Evolutionary conservation across 2,888 invertebrate species (phyloP).

Genomic region (Sicus ferrugineus): DNA sequence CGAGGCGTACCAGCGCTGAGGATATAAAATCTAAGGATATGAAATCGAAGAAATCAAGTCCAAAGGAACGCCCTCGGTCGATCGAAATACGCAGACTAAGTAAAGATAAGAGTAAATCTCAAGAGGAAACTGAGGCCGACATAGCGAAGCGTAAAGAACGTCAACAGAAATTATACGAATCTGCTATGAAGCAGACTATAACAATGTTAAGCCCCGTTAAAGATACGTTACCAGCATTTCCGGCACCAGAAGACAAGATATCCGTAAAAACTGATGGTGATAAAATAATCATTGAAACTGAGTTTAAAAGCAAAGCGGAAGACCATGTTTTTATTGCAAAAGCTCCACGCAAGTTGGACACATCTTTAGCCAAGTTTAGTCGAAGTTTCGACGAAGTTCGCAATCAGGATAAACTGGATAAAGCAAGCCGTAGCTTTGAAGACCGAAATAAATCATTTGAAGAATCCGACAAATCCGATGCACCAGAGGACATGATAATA

Average conservation of each 20-base stretch:
- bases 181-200: constrained; percentile 78
- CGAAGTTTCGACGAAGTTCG: constrained; percentile 73
- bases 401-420: constrained; percentile 67
- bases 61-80: constrained; percentile 75
- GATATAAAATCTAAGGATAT: constrained; percentile 53
- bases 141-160: constrained; percentile 75
- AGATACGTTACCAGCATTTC: constrained; percentile 75
- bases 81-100: constrained; percentile 67
- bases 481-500: constrained; percentile 65
- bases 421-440: constrained; percentile 72
- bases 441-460: constrained; percentile 72
- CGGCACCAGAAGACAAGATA: constrained; percentile 77
- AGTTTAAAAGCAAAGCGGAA: constrained; percentile 77
- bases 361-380: constrained; percentile 69
- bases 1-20: constrained; percentile 68
- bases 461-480: constrained; percentile 70
- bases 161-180: constrained; percentile 79
- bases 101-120: constrained; percentile 73
- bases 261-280: constrained; percentile 76
- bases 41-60: constrained; percentile 66
- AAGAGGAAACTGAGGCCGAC: constrained; percentile 77
- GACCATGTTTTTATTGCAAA: constrained; percentile 80
- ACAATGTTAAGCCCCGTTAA: constrained; percentile 78
- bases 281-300: constrained; percentile 75
- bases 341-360: constrained; percentile 76